phyloP scores from a whole-genome alignment of 2,888 invertebrate species.

The Stegana nigrithorax region DNA sequence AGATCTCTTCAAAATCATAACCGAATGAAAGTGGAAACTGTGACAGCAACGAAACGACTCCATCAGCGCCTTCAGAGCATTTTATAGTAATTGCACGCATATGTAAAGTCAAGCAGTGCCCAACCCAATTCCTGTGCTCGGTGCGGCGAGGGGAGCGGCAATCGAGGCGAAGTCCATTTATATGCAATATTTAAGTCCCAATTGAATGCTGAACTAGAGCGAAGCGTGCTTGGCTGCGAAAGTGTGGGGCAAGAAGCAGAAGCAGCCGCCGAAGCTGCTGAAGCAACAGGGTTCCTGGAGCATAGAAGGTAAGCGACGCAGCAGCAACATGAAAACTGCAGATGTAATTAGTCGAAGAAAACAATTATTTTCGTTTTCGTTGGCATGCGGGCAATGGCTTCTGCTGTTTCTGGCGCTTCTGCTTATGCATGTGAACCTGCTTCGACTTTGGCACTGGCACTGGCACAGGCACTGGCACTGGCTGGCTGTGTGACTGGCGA shows the following conservation, averaged over 20 bases:
- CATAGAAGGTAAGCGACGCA: background rate
- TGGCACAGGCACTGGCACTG: too few species aligned
- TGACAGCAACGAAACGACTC: too few species aligned
- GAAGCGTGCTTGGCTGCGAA: background rate
- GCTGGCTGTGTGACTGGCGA: background rate
- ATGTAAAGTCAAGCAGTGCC: too few species aligned
- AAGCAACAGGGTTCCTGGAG: background rate
- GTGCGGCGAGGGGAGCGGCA: too few species aligned
- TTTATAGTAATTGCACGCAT: too few species aligned
- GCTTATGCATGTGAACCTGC: too few species aligned
- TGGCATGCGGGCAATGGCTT: background rate
- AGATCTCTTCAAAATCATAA: too few species aligned
- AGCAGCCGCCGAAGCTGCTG: background rate
- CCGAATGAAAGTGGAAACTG: too few species aligned
- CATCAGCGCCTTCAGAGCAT: too few species aligned
- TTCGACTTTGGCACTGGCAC: too few species aligned
- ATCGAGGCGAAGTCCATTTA: background rate
- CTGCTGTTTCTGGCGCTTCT: background rate
- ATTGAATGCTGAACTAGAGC: background rate
- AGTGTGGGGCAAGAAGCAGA: background rate
- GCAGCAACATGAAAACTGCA: background rate
- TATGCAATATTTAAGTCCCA: background rate
- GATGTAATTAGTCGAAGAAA: slow-evolving; percentile 13
- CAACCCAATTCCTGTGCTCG: too few species aligned
- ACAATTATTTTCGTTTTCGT: slow-evolving; percentile 1